Conservation (phyloP, 2,113 vertebrate species). For the Pterocles burchelli region DNA sequence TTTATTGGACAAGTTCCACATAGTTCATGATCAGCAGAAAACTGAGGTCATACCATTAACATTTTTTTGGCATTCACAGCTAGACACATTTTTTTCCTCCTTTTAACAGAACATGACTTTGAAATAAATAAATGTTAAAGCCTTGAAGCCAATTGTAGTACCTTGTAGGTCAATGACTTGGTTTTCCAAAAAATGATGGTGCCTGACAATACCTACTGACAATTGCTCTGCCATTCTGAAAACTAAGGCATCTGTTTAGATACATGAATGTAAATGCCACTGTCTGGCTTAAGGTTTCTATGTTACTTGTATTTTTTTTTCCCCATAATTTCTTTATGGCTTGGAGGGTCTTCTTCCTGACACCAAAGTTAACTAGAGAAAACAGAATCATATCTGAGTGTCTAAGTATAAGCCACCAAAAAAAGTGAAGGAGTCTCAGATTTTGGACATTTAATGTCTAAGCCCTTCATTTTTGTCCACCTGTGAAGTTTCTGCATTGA, state of each 20-base stretch:
- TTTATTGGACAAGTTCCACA: neutral
- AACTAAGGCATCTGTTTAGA: neutral
- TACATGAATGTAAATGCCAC: neutral
- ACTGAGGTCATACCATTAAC: neutral
- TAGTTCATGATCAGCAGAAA: neutral
- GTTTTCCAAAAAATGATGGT: neutral
- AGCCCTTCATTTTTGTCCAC: neutral
- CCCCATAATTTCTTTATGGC: neutral
- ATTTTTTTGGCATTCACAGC: neutral
- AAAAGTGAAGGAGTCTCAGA: neutral
- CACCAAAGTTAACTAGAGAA: neutral
- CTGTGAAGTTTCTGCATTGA: neutral
- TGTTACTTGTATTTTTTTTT: neutral
- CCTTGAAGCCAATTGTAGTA: neutral
- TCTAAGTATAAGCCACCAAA: neutral
- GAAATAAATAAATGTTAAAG: neutral
- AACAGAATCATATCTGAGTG: neutral
- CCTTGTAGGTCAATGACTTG: neutral
- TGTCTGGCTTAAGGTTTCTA: neutral
- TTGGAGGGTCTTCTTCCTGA: neutral
- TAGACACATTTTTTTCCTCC: neutral
- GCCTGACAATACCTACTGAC: neutral
- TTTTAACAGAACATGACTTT: neutral
- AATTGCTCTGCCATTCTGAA: neutral
- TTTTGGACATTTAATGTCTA: neutral